Evolutionary conservation across 2,113 vertebrate species (phyloP).

Genomic region (Phasianus colchicus): DNA sequence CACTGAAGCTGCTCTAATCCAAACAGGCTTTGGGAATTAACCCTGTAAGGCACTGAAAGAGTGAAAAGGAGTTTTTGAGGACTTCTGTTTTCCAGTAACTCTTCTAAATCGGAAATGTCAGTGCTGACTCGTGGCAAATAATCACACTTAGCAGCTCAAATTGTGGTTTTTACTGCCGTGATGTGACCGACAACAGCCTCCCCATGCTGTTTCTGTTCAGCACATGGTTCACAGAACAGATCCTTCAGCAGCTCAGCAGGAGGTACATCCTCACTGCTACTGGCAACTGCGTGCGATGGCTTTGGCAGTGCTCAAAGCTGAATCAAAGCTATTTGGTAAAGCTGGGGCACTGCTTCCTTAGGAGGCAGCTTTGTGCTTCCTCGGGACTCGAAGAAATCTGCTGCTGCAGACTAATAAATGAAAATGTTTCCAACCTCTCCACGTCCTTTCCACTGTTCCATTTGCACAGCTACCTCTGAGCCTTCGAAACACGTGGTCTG

Average conservation of each 20-base stretch:
- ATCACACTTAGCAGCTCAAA: neutral
- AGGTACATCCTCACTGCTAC: neutral
- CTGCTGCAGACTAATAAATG: neutral
- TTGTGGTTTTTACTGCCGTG: neutral
- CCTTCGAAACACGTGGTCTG: neutral
- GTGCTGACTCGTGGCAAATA: neutral
- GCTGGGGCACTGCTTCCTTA: neutral
- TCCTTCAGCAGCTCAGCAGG: neutral
- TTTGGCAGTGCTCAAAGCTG: neutral
- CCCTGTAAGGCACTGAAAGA: neutral
- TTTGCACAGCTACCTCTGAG: neutral
- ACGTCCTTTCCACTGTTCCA: fast-evolving
- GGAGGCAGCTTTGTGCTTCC: neutral
- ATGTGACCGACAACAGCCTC: neutral
- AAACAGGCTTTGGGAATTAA: neutral
- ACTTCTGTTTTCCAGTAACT: neutral
- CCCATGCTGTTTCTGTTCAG: neutral
- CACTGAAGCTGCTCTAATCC: neutral
- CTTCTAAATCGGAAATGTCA: neutral
- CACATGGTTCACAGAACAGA: neutral
- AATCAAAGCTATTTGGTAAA: neutral
- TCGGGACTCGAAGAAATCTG: neutral
- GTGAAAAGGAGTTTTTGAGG: neutral
- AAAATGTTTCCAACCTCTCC: neutral
- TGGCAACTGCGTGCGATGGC: fast-evolving